Conservation (phyloP, 1,140 invertebrate genomes). For the Drepana arcuata region DNA sequence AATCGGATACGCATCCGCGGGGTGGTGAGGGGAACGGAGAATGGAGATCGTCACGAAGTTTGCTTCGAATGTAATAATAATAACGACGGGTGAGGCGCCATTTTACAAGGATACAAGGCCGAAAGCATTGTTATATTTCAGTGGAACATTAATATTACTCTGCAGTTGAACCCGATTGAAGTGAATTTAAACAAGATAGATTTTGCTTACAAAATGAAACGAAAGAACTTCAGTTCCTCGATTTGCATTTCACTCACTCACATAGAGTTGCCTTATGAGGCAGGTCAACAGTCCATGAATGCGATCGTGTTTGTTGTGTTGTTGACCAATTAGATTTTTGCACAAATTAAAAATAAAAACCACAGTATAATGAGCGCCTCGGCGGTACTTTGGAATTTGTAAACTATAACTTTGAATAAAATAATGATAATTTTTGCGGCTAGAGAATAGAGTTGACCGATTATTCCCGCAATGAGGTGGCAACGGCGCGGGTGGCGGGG, state of each 20-base stretch:
- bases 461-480: constrained; percentile 64
- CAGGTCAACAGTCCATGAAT: constrained; percentile 62
- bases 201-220: constrained; percentile 21
- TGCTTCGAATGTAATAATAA: constrained; percentile 68
- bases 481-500: constrained; percentile 53
- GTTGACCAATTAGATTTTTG: constrained; percentile 33
- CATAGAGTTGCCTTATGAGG: constrained; percentile 23
- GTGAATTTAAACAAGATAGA: constrained; percentile 12
- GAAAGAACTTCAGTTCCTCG: constrained; percentile 27
- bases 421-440: too few species aligned
- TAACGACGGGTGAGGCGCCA: constrained; percentile 65
- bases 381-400: too few species aligned
- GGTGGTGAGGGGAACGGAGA: constrained; percentile 44
- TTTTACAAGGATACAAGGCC: constrained; percentile 71
- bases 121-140: constrained; percentile 52
- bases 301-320: constrained; percentile 23
- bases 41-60: constrained; percentile 69
- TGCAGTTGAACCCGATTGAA: constrained; percentile 9
- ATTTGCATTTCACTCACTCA: constrained; percentile 7
- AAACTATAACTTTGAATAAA: too few species aligned
- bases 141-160: constrained; percentile 32
- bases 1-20: constrained; percentile 70
- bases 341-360: constrained; percentile 15
- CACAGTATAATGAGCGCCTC: too few species aligned
- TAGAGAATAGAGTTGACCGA: constrained; percentile 58